Evolutionary conservation across 2,888 invertebrate species (phyloP), one percentile per base, ranked within the genome.

Genomic region (Halictus quadricinctus): DNA sequence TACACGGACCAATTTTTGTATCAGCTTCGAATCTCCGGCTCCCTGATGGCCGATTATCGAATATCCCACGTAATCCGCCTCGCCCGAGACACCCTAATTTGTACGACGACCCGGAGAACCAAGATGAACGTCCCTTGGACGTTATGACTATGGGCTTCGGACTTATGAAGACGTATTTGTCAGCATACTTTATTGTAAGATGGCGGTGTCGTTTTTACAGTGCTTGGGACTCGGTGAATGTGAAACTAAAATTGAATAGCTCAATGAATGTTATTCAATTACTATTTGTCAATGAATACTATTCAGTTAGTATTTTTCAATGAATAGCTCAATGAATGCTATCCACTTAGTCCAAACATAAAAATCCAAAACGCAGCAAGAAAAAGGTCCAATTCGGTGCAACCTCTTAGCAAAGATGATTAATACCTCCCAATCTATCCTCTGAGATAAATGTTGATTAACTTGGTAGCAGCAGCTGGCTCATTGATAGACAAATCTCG

Each of bases 1-100:
- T 54, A 54, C 21, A 12, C 41, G 41, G 10, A 15, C 46, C 41
- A 25, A 69, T 74, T 74, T 58, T n/a, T 43, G 29, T 69, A 80
- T 76, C 75, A 76, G 58, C 10, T 70, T 72, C 50, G 25, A 72
- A 64, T 15, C n/a, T 36, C 29, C 15, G 12, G 18, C 25, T 50
- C 25, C 15, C 43, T 72, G 25, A 72, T 50, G n/a, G 72, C 2
- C 15, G 18, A 69, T 73, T 81, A 73, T 73, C 58, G 29, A 76
- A 80, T 83, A 80, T 72, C 43, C 29, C n/a, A 15, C 60, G 10
- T 13, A 29, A 76, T 29, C 25, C 15, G 15, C 29, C 18, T 7
- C 25, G 13, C 5, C 10, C 50, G 21, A 58, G 13, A 3, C 18
- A 74, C 54, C 12, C 29, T 54, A 29, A 46, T 48, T 48, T 36